Evolutionary conservation across 2,113 vertebrate genomes (phyloP), one percentile per base, ranked within the genome.

Genomic region (Cyanocitta stelleri): DNA sequence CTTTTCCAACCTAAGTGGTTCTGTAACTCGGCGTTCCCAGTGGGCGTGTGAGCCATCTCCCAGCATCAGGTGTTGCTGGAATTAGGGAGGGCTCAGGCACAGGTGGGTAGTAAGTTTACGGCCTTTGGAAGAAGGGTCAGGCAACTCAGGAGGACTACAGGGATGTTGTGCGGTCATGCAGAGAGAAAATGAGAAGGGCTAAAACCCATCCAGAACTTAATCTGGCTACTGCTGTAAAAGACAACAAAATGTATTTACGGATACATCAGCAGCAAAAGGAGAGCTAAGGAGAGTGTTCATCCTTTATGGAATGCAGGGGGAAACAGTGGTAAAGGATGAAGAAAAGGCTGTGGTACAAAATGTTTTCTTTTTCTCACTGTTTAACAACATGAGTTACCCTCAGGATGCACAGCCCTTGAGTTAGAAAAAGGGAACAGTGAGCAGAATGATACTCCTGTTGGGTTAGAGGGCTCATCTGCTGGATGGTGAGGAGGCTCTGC

Each of bases 21-120:
- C 30, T 13, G 52, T 51, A 18, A 15, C 8, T 10, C 32, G 3
- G 54, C 1, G 0, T 10, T 33, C 44, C 6, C 7, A 0, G 0
- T 4, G 37, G 49, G 16, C 0, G 2, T 30, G 20, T 33, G 37
- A 74, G 54, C 7, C 3, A 0, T 14, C 1, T 13, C 13, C 11
- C 3, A 2, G 72, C 6, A 1, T 30, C 15, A 6, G 49, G 10
- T 35, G 35, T 59, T 33, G 22, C 24, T 63, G 54, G 10, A 15
- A 0, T 19, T 7, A 3, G 23, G 27, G 37, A 35, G 55, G 30
- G 22, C 41, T 13, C 27, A 7, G 30, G 22, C 41, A 16, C 27
- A 7, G 17, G 12, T 54, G 48, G 9, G 8, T 22, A 27, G 13
- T 32, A 11, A 27, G 7, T 10, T 41, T 10, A 9, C 10, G 13